Percentiles rank a stretch among this genome's conserved stretches.
phyloP scores from a whole-genome alignment of 1,140 invertebrate species.

The Trichoplusia ni region DNA sequence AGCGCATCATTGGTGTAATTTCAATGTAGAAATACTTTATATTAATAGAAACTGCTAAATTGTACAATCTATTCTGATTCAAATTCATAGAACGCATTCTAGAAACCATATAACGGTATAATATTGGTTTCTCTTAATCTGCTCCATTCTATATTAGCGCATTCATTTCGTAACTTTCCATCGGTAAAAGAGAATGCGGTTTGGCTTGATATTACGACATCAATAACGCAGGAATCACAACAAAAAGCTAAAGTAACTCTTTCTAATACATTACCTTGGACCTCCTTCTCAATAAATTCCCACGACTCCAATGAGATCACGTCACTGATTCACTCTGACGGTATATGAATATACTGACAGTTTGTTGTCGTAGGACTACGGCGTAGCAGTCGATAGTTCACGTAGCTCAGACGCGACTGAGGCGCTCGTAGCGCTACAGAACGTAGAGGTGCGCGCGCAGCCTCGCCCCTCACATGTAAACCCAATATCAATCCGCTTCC shows the following conservation, averaged over 20 bases:
- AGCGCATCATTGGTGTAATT: no score
- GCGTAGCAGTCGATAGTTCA: constrained; percentile 64
- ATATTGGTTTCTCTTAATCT: background rate
- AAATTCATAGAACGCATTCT: no score
- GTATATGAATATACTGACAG: constrained; percentile 25
- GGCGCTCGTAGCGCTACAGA: constrained; percentile 57
- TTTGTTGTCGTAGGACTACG: constrained; percentile 48
- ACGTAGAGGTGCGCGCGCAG: constrained; percentile 71
- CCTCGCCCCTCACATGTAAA: constrained; percentile 71
- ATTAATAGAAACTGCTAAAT: no score
- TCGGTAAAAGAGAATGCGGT: constrained; percentile 13
- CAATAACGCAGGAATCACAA: constrained; percentile 8
- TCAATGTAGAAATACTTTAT: background rate
- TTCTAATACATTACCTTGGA: background rate
- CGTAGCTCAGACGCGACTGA: constrained; percentile 71
- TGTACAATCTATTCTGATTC: no score
- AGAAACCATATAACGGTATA: background rate
- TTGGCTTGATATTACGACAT: constrained; percentile 37
- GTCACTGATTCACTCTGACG: constrained; percentile 43
- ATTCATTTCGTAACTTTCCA: constrained; percentile 13
- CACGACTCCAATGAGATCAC: constrained; percentile 29
- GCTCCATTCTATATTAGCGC: constrained; percentile 15
- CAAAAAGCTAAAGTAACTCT: background rate
- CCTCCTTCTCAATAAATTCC: constrained; percentile 20
- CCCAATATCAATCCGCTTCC: constrained; percentile 74